Conservation (phyloP, 2,797 vertebrate genomes). For the Channa striata region DNA sequence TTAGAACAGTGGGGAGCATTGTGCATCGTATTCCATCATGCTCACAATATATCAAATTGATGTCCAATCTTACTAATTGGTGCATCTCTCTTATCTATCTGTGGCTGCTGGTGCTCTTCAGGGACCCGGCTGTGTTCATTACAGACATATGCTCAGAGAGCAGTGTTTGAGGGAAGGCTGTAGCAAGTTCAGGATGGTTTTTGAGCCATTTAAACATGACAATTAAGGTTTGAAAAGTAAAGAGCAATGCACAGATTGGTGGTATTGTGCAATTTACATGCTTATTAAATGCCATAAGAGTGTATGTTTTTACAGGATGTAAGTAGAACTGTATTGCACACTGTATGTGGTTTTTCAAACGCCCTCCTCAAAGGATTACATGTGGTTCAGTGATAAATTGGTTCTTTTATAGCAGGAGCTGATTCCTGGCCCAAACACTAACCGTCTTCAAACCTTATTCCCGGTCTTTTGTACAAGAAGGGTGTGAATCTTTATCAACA, state of each 20-base stretch:
- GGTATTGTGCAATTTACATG: not conserved
- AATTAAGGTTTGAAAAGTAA: conserved; percentile 22
- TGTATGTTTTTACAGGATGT: conserved; percentile 7
- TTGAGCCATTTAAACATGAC: conserved; percentile 10
- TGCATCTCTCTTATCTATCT: conserved; percentile 44
- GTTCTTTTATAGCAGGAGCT: conserved; percentile 43
- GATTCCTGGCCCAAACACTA: conserved; percentile 25
- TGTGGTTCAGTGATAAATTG: conserved; percentile 56
- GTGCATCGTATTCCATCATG: conserved; percentile 44
- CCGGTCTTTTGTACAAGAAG: conserved; percentile 15
- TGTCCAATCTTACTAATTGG: conserved; percentile 60
- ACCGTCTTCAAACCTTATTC: conserved; percentile 34
- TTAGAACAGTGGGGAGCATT: conserved; percentile 39
- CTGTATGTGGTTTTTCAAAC: conserved; percentile 13
- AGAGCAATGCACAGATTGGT: not conserved
- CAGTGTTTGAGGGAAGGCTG: conserved; percentile 16
- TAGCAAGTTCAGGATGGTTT: conserved; percentile 6
- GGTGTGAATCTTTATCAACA: conserved; percentile 35
- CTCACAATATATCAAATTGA: conserved; percentile 47
- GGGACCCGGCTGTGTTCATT: conserved; percentile 52
- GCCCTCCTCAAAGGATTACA: conserved; percentile 43
- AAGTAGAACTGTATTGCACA: conserved; percentile 4
- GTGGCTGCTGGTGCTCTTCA: conserved; percentile 36
- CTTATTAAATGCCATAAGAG: not conserved
- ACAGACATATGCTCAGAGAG: conserved; percentile 38